Evolutionary conservation across 2,113 vertebrate genomes (phyloP).

Genomic region (Fregata magnificens): DNA sequence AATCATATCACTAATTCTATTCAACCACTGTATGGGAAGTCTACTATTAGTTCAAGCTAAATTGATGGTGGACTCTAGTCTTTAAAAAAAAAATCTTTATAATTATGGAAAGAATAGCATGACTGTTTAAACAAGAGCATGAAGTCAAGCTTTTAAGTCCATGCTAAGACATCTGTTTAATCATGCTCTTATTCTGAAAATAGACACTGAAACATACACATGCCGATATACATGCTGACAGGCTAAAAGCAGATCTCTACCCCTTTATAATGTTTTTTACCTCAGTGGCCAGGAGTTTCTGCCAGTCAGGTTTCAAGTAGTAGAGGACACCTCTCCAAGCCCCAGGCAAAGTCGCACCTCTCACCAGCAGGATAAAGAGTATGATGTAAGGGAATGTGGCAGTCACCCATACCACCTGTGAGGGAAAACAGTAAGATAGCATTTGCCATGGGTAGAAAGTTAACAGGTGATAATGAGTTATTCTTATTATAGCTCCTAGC

Average conservation of each 20-base stretch:
- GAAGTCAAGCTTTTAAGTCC: neutral
- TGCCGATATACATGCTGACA: neutral
- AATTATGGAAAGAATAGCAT: neutral
- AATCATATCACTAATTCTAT: neutral
- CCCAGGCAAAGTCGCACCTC: constrained; percentile 93
- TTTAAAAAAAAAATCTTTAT: neutral
- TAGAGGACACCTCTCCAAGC: constrained; percentile 96
- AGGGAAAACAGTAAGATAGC: neutral
- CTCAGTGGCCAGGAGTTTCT: constrained; percentile 87
- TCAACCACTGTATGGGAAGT: neutral
- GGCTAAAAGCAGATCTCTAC: neutral
- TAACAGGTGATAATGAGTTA: neutral
- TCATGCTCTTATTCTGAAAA: neutral
- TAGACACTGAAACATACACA: neutral
- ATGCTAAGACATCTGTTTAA: neutral
- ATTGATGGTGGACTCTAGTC: neutral
- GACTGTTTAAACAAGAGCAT: neutral
- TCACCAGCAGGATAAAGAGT: constrained; percentile 85
- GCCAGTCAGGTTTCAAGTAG: constrained; percentile 94
- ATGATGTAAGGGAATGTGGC: constrained; percentile 95
- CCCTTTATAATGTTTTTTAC: constrained; percentile 68
- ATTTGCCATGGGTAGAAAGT: neutral
- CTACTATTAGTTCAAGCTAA: neutral
- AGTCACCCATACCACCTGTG: constrained; percentile 97
- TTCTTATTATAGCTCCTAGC: neutral